phyloP scores from a whole-genome alignment of 2,797 vertebrate genomes.

The Acestrorhynchus altus region DNA sequence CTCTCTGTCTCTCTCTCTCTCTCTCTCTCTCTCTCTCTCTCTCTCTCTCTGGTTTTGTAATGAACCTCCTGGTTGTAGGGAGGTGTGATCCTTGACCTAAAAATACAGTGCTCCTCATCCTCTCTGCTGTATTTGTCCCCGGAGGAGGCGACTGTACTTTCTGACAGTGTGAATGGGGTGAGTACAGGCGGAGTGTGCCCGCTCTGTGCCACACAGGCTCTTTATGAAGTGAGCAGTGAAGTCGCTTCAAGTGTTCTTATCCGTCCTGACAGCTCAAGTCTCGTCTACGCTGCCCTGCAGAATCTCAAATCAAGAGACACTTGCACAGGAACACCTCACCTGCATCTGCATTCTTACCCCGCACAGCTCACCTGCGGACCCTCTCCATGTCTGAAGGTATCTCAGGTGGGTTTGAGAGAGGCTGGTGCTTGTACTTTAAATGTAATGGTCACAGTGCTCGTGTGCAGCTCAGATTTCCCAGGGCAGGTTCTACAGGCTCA shows the following conservation, averaged over 20 bases:
- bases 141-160: constrained; percentile 2
- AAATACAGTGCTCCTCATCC: constrained; percentile 29
- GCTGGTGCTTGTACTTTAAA: constrained; percentile 3
- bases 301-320: background rate
- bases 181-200: constrained; percentile 29
- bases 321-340: too few relatives aligned
- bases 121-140: constrained; percentile 1
- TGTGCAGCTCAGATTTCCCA: constrained; percentile 22
- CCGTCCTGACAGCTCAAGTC: constrained; percentile 35
- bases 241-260: constrained; percentile 8
- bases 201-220: constrained; percentile 8
- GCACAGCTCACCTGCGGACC: background rate
- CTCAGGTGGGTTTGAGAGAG: constrained; percentile 3
- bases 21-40: too few relatives aligned
- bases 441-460: constrained; percentile 12
- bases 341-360: too few relatives aligned
- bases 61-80: constrained; percentile 24
- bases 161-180: constrained; percentile 15
- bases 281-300: too few relatives aligned
- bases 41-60: too few relatives aligned
- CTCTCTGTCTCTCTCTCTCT: too few relatives aligned
- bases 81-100: constrained; percentile 33
- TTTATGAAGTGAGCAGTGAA: constrained; percentile 26
- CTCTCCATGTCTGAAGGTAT: background rate
- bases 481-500: background rate